These are phyloP conservation scores for Peromyscus nudipes DNA, from an alignment of 2,797 vertebrate species.

Conservation along the genomic window DNA sequence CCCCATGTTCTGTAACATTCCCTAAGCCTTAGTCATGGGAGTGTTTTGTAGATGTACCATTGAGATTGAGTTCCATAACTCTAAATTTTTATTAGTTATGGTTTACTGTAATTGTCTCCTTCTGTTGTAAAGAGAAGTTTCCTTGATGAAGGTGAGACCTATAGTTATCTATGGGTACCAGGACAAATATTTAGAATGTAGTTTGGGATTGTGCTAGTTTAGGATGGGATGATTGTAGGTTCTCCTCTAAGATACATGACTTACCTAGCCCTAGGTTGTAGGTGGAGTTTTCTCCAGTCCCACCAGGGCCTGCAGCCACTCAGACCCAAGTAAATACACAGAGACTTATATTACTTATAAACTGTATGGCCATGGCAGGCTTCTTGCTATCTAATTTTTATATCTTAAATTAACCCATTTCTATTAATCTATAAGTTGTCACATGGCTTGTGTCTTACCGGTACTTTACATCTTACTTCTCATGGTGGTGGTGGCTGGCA, in stretches of 20 bases:
- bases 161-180: too few species aligned
- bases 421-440: too few species aligned
- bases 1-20: background rate
- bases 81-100: background rate
- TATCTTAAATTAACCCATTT: too few species aligned
- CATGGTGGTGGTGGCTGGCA: too few species aligned
- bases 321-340: too few species aligned
- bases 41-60: background rate
- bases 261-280: background rate
- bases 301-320: too few species aligned
- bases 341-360: too few species aligned
- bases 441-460: too few species aligned
- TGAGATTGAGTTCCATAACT: background rate
- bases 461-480: too few species aligned
- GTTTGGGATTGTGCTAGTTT: background rate
- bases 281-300: too few species aligned
- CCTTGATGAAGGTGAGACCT: background rate
- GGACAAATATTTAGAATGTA: background rate
- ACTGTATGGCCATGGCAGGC: too few species aligned
- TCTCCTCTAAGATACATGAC: background rate
- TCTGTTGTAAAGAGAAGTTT: background rate
- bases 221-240: background rate
- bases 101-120: background rate
- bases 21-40: background rate
- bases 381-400: too few species aligned